Evolutionary conservation across 2,797 vertebrate genomes (phyloP).

Genomic region (Tarsius wallacei): DNA sequence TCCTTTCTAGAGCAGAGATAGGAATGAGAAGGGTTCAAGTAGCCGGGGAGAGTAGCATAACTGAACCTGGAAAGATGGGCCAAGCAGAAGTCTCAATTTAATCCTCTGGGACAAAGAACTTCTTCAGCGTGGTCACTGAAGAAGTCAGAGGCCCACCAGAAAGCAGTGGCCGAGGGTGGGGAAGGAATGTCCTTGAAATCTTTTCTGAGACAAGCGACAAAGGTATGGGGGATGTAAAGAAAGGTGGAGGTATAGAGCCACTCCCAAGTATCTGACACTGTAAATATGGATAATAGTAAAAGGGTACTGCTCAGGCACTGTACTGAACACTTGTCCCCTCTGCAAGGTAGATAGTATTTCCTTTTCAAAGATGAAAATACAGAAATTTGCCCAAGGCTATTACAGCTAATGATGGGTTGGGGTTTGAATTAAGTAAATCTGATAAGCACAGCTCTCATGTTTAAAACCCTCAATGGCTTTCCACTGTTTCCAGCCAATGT

Average conservation of each 20-base stretch:
- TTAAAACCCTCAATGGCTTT: background rate
- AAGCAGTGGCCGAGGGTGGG: background rate
- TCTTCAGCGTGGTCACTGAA: constrained; percentile 7
- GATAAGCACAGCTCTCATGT: background rate
- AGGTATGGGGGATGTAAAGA: background rate
- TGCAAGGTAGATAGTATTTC: background rate
- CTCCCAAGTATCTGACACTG: background rate
- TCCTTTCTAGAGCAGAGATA: background rate
- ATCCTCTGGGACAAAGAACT: background rate
- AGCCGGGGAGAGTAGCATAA: background rate
- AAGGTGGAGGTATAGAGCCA: background rate
- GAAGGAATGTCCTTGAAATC: background rate
- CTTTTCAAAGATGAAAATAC: constrained; percentile 45
- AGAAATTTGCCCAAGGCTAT: background rate
- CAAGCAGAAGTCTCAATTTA: constrained; percentile 4
- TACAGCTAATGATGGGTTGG: background rate
- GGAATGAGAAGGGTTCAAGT: background rate
- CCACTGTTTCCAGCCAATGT: background rate
- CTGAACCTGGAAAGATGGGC: background rate
- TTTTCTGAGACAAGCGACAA: background rate
- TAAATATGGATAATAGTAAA: background rate
- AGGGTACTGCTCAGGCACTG: background rate
- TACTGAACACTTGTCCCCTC: background rate
- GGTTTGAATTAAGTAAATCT: constrained; percentile 48
- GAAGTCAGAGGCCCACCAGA: background rate